A percentile compares a stretch with the other conserved stretches of the same genome.
Conservation (phyloP, 2,113 vertebrate genomes). For the Bos javanicus region DNA sequence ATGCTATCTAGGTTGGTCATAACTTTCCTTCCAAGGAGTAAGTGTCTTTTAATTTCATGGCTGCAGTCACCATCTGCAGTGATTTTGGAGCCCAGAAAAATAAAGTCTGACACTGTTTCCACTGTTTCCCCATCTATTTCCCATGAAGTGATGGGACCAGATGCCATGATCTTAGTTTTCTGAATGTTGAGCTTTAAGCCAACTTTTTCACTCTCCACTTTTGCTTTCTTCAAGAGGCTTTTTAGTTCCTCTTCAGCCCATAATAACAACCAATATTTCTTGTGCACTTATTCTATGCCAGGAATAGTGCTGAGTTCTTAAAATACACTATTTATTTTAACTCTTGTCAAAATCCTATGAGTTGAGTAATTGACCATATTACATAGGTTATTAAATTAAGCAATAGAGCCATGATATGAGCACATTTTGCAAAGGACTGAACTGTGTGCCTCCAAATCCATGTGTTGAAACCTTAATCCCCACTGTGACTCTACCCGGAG, state of each 20-base stretch:
- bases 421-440: neutral
- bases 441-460: neutral
- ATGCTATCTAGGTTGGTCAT: too few relatives aligned
- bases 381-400: neutral
- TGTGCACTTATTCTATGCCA: neutral
- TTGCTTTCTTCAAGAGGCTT: too few relatives aligned
- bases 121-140: too few relatives aligned
- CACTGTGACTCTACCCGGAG: neutral
- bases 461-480: neutral
- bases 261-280: neutral
- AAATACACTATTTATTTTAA: neutral
- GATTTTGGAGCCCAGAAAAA: too few relatives aligned
- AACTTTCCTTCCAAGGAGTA: too few relatives aligned
- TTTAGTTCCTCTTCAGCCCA: neutral
- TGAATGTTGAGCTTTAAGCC: too few relatives aligned
- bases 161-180: too few relatives aligned
- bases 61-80: too few relatives aligned
- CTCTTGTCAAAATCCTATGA: neutral
- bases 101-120: too few relatives aligned
- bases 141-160: too few relatives aligned
- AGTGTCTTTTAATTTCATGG: too few relatives aligned
- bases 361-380: neutral
- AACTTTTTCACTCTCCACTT: too few relatives aligned
- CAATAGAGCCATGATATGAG: neutral
- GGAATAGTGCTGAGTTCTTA: neutral